These are phyloP conservation scores for Phylloscopus trochiloides DNA, from an alignment of 2,113 vertebrate genomes.

Conservation along the genomic window DNA sequence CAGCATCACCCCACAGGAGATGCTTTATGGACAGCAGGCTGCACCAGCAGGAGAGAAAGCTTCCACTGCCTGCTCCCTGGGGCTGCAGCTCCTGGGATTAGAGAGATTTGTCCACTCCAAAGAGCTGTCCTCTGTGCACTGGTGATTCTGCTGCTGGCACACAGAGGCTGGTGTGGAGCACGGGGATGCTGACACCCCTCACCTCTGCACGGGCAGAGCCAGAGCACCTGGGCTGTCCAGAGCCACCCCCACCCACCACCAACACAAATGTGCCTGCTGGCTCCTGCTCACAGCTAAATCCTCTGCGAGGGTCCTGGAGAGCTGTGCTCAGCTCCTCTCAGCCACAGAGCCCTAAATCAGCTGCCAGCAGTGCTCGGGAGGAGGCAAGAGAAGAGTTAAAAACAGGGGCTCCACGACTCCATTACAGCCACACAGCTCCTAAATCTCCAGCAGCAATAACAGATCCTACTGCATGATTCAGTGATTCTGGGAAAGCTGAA, in stretches of 20 bases:
- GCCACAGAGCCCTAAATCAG: neutral
- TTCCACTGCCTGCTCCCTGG: neutral
- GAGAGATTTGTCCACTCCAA: conserved; percentile 31
- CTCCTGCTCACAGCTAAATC: neutral
- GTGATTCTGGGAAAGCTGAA: conserved; percentile 26
- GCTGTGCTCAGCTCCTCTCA: conserved; percentile 10
- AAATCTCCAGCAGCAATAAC: conserved; percentile 34
- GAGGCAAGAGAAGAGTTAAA: conserved; percentile 45
- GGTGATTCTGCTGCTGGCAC: neutral
- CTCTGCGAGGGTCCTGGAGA: neutral
- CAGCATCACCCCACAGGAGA: conserved; percentile 44
- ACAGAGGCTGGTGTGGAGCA: neutral
- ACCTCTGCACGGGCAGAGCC: neutral
- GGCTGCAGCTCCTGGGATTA: conserved; percentile 32
- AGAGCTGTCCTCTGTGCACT: neutral
- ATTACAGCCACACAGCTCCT: neutral
- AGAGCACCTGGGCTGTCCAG: neutral
- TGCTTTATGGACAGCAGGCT: neutral
- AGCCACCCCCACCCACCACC: neutral
- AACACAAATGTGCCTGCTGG: conserved; percentile 18
- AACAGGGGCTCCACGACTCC: conserved; percentile 20
- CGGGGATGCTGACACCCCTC: neutral
- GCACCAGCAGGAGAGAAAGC: neutral
- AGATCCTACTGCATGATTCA: conserved; percentile 37
- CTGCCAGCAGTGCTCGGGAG: neutral